Evolutionary conservation across 2,113 vertebrate species (phyloP).

Genomic region (Poeciliopsis retropinna): DNA sequence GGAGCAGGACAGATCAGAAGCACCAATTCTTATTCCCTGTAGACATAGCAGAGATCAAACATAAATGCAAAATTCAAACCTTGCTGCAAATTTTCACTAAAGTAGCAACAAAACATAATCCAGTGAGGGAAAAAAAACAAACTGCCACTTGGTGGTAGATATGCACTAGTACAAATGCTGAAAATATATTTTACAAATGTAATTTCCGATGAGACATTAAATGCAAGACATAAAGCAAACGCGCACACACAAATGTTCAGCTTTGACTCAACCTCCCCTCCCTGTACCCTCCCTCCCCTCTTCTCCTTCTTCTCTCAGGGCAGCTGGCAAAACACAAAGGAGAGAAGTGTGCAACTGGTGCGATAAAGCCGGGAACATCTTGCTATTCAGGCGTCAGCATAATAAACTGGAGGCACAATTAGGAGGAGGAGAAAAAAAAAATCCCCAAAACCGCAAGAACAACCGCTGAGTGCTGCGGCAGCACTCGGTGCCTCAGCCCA

Average conservation of each 20-base stretch:
- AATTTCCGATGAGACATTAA: constrained; percentile 26
- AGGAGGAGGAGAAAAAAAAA: constrained; percentile 28
- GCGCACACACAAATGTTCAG: constrained; percentile 30
- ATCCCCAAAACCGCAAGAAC: constrained; percentile 42
- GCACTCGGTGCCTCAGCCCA: constrained; percentile 53
- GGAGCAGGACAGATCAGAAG: constrained; percentile 31
- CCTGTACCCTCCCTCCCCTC: background rate
- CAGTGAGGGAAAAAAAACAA: too few relatives aligned
- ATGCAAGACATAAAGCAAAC: constrained; percentile 25
- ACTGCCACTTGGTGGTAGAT: background rate
- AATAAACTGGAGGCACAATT: constrained; percentile 73
- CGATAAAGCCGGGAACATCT: constrained; percentile 80
- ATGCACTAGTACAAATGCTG: background rate
- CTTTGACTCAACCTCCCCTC: constrained; percentile 5
- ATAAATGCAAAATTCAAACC: constrained; percentile 32
- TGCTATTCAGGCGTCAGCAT: constrained; percentile 73
- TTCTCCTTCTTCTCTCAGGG: constrained; percentile 58
- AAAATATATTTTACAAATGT: constrained; percentile 22
- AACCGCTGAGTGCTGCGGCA: constrained; percentile 49
- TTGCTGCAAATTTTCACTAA: background rate
- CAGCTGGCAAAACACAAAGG: constrained; percentile 82
- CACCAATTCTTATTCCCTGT: constrained; percentile 38
- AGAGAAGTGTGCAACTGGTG: constrained; percentile 81
- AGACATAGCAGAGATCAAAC: constrained; percentile 30
- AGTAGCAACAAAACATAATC: background rate